Evolutionary conservation across 2,888 invertebrate genomes (phyloP), one percentile per base, ranked within the genome.

Genomic region (Tortricodes alternella): DNA sequence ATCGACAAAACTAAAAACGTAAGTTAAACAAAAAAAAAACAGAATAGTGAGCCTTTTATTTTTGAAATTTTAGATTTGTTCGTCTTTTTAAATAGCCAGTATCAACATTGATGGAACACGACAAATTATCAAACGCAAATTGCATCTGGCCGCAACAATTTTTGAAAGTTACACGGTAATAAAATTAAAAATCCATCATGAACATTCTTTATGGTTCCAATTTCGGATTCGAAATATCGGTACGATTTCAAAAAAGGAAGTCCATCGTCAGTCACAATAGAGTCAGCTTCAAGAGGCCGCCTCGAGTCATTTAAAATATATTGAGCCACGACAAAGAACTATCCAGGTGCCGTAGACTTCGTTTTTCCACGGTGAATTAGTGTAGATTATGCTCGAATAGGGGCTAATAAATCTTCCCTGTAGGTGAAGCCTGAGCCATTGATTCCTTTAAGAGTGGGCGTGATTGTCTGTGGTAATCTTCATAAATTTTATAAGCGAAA

Each of bases 351-450:
- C 76, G 80, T 86, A 83, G 84, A 80, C 73, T 75, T 76, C 78
- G 80, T 85, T 86, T 87, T 86, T 88, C 85, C 83, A 83, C 85
- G 79, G 80, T 87, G 85, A 87, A 89, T 89, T 89, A 89, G 87
- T 83, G 78, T 74, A 83, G 84, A 88, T 88, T 88, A 88, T 78
- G 66, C 73, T 82, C 82, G 79, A 88, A 89, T 88, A 80, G 86
- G 66, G 71, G 64, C 78, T 86, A 89, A 89, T 89, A 89, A 90
- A 90, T 90, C 89, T 86, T 76, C 59, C 60, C 60, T 61, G 66
- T 78, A 72, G 70, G 65, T 65, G 65, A 69, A 65, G 67, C 74
- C 70, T 62, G 74, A 76, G 75, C 84, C 82, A 87, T 86, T 87
- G 87, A 85, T 85, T 84, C 76, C 80, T 75, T 56, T 66, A 64